phyloP scores from a whole-genome alignment of 2,113 vertebrate genomes.

The Macrotis lagotis region DNA sequence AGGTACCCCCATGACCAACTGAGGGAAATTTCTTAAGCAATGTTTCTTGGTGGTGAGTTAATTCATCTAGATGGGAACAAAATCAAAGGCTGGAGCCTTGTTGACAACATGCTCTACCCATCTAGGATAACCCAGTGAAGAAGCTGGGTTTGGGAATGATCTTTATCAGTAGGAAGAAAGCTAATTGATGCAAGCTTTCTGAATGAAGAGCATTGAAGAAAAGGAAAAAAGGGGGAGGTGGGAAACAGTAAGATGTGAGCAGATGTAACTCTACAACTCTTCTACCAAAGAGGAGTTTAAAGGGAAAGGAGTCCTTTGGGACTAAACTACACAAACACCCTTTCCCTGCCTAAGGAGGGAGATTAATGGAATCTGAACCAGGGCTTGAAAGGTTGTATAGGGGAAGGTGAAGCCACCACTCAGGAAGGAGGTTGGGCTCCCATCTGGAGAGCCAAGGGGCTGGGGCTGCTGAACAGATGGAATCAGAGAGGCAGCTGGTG shows the following conservation, averaged over 20 bases:
- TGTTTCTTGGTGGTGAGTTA: neutral
- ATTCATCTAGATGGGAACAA: neutral
- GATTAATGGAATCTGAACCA: constrained; percentile 23
- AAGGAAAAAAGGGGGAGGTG: constrained; percentile 6
- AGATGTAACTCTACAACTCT: constrained; percentile 42
- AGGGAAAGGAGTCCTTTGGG: neutral
- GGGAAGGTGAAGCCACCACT: constrained; percentile 44
- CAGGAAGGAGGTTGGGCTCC: constrained; percentile 79
- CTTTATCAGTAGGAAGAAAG: neutral
- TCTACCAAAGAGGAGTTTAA: constrained; percentile 15
- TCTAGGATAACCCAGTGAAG: neutral
- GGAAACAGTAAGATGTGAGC: neutral
- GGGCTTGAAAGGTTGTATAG: constrained; percentile 59
- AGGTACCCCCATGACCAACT: neutral
- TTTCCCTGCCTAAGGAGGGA: neutral
- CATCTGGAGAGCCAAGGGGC: constrained; percentile 82
- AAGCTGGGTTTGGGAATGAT: neutral
- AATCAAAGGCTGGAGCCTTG: neutral
- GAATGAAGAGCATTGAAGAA: neutral
- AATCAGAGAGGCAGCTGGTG: constrained; percentile 82
- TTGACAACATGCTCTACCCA: neutral
- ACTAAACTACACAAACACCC: neutral
- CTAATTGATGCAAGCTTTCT: constrained; percentile 6
- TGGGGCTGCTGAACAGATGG: constrained; percentile 83
- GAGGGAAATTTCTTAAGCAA: neutral